phyloP scores from a whole-genome alignment of 2,113 vertebrate genomes.

The Ranitomeya variabilis region DNA sequence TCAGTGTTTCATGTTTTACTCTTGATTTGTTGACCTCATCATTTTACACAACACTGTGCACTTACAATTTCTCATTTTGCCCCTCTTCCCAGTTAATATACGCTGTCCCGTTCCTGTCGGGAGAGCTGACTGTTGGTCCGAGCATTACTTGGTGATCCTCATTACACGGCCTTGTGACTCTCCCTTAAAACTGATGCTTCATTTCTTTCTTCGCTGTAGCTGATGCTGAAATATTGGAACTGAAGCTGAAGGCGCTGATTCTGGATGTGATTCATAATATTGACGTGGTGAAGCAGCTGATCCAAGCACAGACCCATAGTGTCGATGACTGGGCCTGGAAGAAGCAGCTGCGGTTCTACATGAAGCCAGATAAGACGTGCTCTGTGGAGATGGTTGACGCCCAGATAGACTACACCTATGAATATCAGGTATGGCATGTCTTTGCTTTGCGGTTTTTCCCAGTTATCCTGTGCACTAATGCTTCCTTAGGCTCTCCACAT shows the following conservation, averaged over 20 bases:
- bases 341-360: constrained; percentile 93
- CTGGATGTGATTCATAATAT: constrained; percentile 96
- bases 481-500: too few species aligned
- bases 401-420: constrained; percentile 91
- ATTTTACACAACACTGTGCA: too few species aligned
- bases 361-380: constrained; percentile 81
- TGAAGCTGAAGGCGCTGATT: constrained; percentile 94
- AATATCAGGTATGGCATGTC: constrained; percentile 87
- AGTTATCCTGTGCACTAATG: too few species aligned
- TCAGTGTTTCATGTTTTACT: too few species aligned
- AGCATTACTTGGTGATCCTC: too few species aligned
- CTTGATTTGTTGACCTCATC: too few species aligned
- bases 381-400: constrained; percentile 92
- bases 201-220: constrained; percentile 45
- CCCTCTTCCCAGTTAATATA: too few species aligned
- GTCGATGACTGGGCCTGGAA: constrained; percentile 90
- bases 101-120: too few species aligned
- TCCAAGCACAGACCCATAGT: constrained; percentile 74
- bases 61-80: too few species aligned
- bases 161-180: too few species aligned
- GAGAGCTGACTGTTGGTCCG: too few species aligned
- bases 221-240: constrained; percentile 85
- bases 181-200: background rate
- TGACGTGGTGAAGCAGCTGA: constrained; percentile 87
- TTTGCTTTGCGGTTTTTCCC: background rate